phyloP scores from a whole-genome alignment of 2,113 vertebrate genomes.

The Mus spicilegus region DNA sequence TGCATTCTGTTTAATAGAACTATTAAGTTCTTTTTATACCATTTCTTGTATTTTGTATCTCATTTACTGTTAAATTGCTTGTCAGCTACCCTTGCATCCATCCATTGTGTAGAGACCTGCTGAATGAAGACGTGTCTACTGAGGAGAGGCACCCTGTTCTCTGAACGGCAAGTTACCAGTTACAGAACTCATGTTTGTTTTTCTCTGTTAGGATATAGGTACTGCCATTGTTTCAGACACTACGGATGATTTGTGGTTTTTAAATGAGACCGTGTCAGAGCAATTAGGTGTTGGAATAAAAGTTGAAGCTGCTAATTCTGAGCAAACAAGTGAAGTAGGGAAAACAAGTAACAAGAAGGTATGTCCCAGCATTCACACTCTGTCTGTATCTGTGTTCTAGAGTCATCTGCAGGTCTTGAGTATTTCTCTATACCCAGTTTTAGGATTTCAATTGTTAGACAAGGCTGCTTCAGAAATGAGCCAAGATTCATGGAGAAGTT shows the following conservation, averaged over 20 bases:
- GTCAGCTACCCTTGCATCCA: background rate
- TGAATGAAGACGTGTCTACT: background rate
- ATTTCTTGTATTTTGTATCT: slow-evolving; percentile 21
- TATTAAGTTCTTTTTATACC: background rate
- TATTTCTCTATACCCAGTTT: background rate
- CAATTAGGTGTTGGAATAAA: slow-evolving; percentile 91
- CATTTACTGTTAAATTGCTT: slow-evolving; percentile 32
- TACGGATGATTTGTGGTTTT: slow-evolving; percentile 97
- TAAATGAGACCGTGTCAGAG: slow-evolving; percentile 93
- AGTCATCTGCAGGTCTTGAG: background rate
- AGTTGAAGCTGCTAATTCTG: slow-evolving; percentile 87
- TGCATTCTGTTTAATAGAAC: slow-evolving; percentile 1
- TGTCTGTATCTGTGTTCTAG: background rate
- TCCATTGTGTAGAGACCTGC: background rate
- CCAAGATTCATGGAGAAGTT: background rate
- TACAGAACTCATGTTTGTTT: slow-evolving; percentile 74
- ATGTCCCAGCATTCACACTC: background rate
- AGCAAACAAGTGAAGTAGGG: slow-evolving; percentile 77
- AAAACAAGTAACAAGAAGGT: slow-evolving; percentile 88
- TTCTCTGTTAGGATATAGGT: slow-evolving; percentile 93
- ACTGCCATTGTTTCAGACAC: slow-evolving; percentile 97
- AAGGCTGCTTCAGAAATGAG: slow-evolving; percentile 1
- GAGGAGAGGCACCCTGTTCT: slow-evolving; percentile 26
- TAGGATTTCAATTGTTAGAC: slow-evolving; percentile 13
- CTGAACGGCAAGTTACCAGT: slow-evolving; percentile 32